Conservation (phyloP, 2,797 vertebrate species). For the Hippocampus kuda region DNA sequence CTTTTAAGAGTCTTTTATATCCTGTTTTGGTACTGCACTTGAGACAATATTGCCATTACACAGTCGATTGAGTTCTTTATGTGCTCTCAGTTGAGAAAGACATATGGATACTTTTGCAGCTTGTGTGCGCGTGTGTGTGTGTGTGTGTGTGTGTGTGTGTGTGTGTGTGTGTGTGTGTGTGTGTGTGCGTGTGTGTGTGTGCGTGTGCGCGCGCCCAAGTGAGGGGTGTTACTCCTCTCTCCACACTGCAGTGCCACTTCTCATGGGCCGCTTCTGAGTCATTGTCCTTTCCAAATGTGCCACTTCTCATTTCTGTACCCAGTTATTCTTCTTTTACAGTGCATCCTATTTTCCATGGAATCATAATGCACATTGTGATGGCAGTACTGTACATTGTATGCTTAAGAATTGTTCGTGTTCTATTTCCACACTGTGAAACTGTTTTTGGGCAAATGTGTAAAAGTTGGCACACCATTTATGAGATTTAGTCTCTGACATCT, state of each 20-base stretch:
- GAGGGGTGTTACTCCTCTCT: not conserved
- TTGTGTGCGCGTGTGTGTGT: too few species aligned
- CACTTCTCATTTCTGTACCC: slow-evolving; percentile 28
- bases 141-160: too few species aligned
- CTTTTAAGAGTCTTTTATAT: not conserved
- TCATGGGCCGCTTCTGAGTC: slow-evolving; percentile 10
- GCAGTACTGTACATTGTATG: slow-evolving; percentile 26
- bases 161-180: too few species aligned
- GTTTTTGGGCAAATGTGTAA: not conserved
- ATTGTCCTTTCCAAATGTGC: slow-evolving; percentile 26
- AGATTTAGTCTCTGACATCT: not conserved
- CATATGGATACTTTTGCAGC: too few species aligned
- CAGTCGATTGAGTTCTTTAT: slow-evolving; percentile 1
- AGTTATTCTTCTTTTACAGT: slow-evolving; percentile 23
- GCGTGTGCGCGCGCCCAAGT: too few species aligned
- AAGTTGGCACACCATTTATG: not conserved
- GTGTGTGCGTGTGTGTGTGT: not conserved
- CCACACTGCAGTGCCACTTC: slow-evolving; percentile 4
- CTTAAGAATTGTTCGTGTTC: slow-evolving; percentile 27
- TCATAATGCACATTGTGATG: slow-evolving; percentile 38
- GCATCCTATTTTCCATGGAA: slow-evolving; percentile 39
- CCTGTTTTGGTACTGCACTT: not conserved
- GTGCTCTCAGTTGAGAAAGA: not conserved
- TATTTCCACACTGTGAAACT: not conserved
- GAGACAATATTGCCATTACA: not conserved